phyloP scores from a whole-genome alignment of 2,888 invertebrate genomes.

The Leptothorax acervorum region DNA sequence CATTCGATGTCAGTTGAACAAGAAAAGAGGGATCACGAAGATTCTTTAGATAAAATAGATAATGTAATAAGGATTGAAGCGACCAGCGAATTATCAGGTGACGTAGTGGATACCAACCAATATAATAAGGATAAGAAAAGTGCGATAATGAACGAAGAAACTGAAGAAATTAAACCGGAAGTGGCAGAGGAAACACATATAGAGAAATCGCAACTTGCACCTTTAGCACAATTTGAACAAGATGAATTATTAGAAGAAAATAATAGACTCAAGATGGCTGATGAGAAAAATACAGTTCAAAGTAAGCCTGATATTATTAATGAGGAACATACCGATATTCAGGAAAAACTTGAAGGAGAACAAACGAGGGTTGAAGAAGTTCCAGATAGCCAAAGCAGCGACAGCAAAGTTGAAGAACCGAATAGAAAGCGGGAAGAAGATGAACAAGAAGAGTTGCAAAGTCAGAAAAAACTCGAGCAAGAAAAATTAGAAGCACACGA shows the following conservation, averaged over 20 bases:
- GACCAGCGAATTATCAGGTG: neutral
- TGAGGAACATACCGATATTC: neutral
- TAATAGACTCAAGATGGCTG: neutral
- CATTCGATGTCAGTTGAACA: conserved; percentile 3
- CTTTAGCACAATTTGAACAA: conserved; percentile 40
- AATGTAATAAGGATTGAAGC: neutral
- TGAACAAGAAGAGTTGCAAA: neutral
- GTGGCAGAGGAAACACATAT: neutral
- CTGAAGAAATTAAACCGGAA: conserved; percentile 1
- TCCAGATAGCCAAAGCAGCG: neutral
- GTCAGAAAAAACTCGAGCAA: neutral
- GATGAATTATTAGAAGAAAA: conserved; percentile 22
- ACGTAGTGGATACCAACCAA: neutral
- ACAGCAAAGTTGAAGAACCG: conserved; percentile 3
- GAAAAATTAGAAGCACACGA: neutral
- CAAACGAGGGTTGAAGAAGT: neutral
- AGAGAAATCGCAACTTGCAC: conserved; percentile 1
- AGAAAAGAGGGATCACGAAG: neutral
- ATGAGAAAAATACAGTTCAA: neutral
- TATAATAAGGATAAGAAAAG: neutral
- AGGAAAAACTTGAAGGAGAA: neutral
- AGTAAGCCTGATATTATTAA: neutral
- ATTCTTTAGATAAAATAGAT: conserved; percentile 2
- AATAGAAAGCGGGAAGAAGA: neutral
- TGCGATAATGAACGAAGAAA: neutral